Base-by-base conservation (phyloP, 1,140 invertebrate genomes). In the Laupala kohalensis region DNA sequence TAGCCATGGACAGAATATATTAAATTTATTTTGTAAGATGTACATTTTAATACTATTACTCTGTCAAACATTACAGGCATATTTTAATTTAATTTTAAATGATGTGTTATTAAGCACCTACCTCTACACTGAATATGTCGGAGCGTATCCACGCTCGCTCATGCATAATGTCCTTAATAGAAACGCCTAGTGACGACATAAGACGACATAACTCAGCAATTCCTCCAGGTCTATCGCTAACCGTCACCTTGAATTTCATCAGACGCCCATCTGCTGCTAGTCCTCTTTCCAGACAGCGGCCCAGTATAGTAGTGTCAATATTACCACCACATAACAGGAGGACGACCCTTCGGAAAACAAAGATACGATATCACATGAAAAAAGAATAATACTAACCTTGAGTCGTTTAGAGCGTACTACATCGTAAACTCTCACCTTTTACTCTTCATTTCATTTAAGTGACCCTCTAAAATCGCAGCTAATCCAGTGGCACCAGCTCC, bases 281-380 rank as follows among this genome's bases (percentile, higher is more conserved):
- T 72, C 89, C 90, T 76, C 89, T 81, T 74, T 92, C 89, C 69
- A 92, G 80, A 73, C 85, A 86, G 24, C 90, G 80, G 6, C 84
- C 85, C 25, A 91, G 80, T 12, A 89, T 82, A 6, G 87, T 85
- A 3, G 86, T 87, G 76, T 91, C 90, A 69, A 91, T 90, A 77
- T 92, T 92, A 63, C 90, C 90, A 29, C 90, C 90, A 77, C 84
- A 88, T 15, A 90, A 76, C 67, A 88, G 82, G 69, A 87, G 81
- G 3, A 90, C 89, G 19, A 92, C 88, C 76, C 88, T 89, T 74
- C 26, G 78, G 75, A 69, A 13, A 37, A 68, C 13, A 29, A 27
- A 23, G 26, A 19, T 27, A 29, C n/a, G n/a, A n/a, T n/a, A n/a
- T n/a, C n/a, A n/a, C n/a, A n/a, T n/a, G n/a, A n/a, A n/a, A n/a